These are phyloP conservation scores for Montipora cactus DNA, from an alignment of 64 coral and sea anemone species.

Conservation along the genomic window DNA sequence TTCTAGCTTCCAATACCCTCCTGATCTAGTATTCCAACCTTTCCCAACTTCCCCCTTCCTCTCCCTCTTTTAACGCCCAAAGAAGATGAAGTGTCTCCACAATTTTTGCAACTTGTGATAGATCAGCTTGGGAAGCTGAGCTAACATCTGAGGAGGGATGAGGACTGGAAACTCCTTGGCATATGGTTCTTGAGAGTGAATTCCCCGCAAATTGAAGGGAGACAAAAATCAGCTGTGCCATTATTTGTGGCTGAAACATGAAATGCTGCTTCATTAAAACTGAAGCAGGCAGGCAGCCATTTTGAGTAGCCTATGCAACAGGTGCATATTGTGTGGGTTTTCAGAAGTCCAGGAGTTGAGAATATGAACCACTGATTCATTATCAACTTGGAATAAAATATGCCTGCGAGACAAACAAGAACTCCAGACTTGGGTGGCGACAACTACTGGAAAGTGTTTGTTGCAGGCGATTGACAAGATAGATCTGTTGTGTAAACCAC, in stretches of 20 bases:
- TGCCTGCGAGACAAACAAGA: no score
- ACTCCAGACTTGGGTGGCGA: no score
- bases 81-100: background rate
- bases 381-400: no score
- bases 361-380: no score
- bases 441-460: no score
- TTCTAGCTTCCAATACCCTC: no score
- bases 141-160: background rate
- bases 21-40: no score
- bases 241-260: background rate
- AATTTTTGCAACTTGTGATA: background rate
- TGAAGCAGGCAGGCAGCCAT: background rate
- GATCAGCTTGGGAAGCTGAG: background rate
- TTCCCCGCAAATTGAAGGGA: background rate
- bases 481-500: no score
- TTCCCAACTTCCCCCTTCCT: no score
- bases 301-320: constrained; percentile 7
- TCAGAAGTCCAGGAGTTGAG: no score
- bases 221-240: constrained; percentile 23
- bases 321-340: background rate
- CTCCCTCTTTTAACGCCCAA: no score
- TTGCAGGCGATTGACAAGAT: no score
- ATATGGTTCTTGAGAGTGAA: background rate
- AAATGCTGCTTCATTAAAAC: background rate
- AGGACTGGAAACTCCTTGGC: background rate